These are phyloP conservation scores for Trichogramma dendrolimi DNA, from an alignment of 2,888 invertebrate genomes.

Conservation along the genomic window DNA sequence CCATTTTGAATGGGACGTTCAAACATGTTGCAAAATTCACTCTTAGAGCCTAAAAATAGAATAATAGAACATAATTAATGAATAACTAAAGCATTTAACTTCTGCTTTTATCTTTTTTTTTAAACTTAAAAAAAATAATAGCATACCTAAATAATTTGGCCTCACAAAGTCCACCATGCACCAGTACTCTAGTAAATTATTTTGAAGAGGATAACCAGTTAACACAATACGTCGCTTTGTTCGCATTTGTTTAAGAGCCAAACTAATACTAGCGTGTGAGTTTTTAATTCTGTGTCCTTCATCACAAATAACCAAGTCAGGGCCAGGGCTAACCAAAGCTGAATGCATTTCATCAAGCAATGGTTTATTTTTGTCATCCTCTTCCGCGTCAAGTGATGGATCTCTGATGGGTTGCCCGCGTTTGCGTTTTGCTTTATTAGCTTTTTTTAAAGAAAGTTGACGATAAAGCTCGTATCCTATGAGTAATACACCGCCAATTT, in stretches of 20 bases:
- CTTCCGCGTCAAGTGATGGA: conserved; percentile 53
- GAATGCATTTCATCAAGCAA: conserved; percentile 80
- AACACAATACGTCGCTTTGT: conserved; percentile 92
- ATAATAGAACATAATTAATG: background rate
- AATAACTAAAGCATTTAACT: too few relatives aligned
- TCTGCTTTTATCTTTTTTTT: too few relatives aligned
- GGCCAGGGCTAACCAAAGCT: conserved; percentile 84
- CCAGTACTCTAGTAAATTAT: conserved; percentile 95
- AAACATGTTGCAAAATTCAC: conserved; percentile 98
- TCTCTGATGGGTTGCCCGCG: conserved; percentile 53
- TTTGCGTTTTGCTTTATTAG: conserved; percentile 61
- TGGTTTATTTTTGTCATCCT: conserved; percentile 65
- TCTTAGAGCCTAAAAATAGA: conserved; percentile 84
- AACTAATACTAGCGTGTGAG: conserved; percentile 92
- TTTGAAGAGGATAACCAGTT: conserved; percentile 97
- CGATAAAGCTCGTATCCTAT: conserved; percentile 97
- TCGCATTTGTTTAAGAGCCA: conserved; percentile 89
- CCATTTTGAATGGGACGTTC: conserved; percentile 98
- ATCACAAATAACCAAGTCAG: conserved; percentile 91
- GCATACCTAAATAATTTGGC: conserved; percentile 85
- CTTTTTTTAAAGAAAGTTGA: conserved; percentile 75
- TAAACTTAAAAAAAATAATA: background rate
- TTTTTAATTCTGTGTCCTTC: conserved; percentile 98
- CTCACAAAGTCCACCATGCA: conserved; percentile 99
- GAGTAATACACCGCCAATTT: conserved; percentile 85